Evolutionary conservation across 2,888 invertebrate genomes (phyloP).

Genomic region (Cloeon dipterum): DNA sequence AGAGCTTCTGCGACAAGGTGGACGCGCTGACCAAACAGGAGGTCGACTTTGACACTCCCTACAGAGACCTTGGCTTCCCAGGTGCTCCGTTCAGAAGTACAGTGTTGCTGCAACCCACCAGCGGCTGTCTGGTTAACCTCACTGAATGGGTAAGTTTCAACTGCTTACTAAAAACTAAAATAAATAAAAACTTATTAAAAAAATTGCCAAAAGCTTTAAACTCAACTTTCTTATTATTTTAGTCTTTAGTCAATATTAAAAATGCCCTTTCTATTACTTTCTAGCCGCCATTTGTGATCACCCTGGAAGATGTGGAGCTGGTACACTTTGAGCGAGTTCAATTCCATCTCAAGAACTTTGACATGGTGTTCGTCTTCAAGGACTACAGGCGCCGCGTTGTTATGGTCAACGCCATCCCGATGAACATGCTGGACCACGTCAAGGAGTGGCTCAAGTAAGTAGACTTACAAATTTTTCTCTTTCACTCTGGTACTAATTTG

Average conservation of each 20-base stretch:
- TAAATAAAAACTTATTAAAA: too few species aligned
- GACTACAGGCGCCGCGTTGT: constrained; percentile 86
- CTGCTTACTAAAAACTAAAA: too few species aligned
- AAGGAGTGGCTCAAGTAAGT: constrained; percentile 96
- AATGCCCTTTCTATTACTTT: constrained; percentile 7
- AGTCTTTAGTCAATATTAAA: too few species aligned
- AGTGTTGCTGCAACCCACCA: constrained; percentile 89
- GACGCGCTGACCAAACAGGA: constrained; percentile 89
- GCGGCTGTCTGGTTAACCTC: constrained; percentile 89
- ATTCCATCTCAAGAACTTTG: constrained; percentile 96
- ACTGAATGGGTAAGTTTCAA: constrained; percentile 91
- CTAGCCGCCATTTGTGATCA: constrained; percentile 91
- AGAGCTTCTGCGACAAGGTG: constrained; percentile 92
- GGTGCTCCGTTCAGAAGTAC: constrained; percentile 95
- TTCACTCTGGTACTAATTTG: neutral
- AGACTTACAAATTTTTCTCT: neutral
- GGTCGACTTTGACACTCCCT: constrained; percentile 96
- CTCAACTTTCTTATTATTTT: too few species aligned
- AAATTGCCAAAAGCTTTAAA: too few species aligned
- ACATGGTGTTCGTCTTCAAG: constrained; percentile 99
- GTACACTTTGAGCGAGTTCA: constrained; percentile 98
- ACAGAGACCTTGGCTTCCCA: constrained; percentile 92
- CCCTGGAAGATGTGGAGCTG: constrained; percentile 89
- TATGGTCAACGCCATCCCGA: constrained; percentile 98
- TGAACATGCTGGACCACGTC: constrained; percentile 96